A percentile compares a stretch with the other conserved stretches of the same genome.
Evolutionary conservation across 1,140 invertebrate genomes (phyloP).

Genomic region (Akabosia matsudoensis): DNA sequence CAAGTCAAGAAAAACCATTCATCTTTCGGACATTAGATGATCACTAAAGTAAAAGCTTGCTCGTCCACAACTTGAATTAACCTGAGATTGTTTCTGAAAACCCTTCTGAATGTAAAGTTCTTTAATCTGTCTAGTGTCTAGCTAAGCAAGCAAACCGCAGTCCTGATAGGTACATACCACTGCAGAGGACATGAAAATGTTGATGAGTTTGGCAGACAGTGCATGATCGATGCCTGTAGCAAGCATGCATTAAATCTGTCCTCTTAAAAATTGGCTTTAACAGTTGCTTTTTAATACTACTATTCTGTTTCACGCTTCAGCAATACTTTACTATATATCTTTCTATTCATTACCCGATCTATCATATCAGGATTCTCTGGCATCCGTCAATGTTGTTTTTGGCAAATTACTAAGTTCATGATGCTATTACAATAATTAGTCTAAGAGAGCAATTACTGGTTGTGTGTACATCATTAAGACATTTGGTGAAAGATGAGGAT

Average conservation of each 20-base stretch:
- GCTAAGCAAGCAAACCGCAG: neutral
- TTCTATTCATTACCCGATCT: neutral
- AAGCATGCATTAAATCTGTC: neutral
- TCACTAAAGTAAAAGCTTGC: no score
- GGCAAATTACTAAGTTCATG: neutral
- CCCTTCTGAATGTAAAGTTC: neutral
- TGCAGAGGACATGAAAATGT: neutral
- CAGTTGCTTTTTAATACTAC: neutral
- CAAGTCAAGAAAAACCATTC: no score
- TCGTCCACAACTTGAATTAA: no score
- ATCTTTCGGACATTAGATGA: no score
- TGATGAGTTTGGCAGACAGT: constrained; percentile 3
- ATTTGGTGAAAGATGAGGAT: neutral
- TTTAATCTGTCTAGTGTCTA: neutral
- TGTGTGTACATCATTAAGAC: neutral
- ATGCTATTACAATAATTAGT: neutral
- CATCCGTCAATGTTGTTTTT: neutral
- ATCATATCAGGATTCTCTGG: neutral
- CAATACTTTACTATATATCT: neutral
- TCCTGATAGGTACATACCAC: neutral
- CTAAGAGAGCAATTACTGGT: neutral
- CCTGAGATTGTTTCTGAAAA: neutral
- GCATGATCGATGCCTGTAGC: neutral
- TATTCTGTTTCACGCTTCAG: no score
- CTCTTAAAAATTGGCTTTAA: neutral